phyloP scores from a whole-genome alignment of 2,113 vertebrate genomes.

The Colaptes auratus region DNA sequence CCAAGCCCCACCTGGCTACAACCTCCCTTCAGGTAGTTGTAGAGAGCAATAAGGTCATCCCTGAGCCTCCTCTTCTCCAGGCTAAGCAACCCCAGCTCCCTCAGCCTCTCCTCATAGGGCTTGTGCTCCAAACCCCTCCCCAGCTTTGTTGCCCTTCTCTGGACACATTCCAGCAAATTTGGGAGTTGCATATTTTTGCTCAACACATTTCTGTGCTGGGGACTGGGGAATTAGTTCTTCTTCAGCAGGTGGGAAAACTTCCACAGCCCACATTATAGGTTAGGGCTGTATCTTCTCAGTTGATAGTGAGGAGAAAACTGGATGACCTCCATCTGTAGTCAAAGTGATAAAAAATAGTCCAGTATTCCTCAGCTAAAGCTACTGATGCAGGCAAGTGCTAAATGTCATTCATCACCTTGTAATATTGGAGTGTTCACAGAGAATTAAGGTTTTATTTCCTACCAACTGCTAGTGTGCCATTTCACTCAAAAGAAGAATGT shows the following conservation, averaged over 20 bases:
- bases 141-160: too few relatives aligned
- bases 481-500: background rate
- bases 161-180: too few relatives aligned
- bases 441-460: background rate
- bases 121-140: too few relatives aligned
- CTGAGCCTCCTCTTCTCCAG: too few relatives aligned
- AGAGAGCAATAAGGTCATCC: too few relatives aligned
- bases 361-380: background rate
- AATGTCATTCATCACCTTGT: background rate
- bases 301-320: background rate
- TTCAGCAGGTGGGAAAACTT: background rate
- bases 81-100: too few relatives aligned
- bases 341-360: slow-evolving; percentile 29
- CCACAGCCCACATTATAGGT: background rate
- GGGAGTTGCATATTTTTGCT: background rate
- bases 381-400: background rate
- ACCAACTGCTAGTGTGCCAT: background rate
- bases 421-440: background rate
- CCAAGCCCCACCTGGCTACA: too few relatives aligned
- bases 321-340: slow-evolving; percentile 24
- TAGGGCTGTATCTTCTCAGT: background rate
- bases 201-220: background rate
- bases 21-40: too few relatives aligned
- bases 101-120: too few relatives aligned
- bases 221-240: background rate